These are phyloP conservation scores for Alfaro cultratus DNA, from an alignment of 2,797 vertebrate genomes.

Conservation along the genomic window DNA sequence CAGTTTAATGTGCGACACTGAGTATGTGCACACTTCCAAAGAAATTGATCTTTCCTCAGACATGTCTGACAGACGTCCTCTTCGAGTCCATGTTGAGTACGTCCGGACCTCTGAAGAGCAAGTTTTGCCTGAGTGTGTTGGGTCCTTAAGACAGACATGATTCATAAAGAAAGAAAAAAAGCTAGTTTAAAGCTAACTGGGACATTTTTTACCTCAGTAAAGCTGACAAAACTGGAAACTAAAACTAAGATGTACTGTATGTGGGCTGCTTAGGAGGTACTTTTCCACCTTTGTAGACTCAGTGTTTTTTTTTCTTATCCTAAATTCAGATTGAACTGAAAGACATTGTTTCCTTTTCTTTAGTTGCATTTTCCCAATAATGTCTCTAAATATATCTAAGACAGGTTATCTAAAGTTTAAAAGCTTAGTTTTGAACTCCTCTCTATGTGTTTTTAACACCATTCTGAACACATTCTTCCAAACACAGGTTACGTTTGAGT, in stretches of 20 bases:
- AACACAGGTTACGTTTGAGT: constrained; percentile 89
- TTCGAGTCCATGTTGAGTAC: too few relatives aligned
- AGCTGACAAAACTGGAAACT: neutral
- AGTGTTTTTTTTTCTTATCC: neutral
- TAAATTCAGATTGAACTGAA: neutral
- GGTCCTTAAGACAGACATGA: neutral
- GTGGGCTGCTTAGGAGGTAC: neutral
- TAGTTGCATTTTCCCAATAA: neutral
- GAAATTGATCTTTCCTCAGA: too few relatives aligned
- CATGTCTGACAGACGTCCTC: too few relatives aligned
- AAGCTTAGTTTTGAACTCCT: neutral
- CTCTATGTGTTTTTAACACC: neutral
- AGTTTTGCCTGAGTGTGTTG: too few relatives aligned
- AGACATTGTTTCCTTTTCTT: neutral
- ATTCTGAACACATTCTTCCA: neutral
- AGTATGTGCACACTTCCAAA: too few relatives aligned
- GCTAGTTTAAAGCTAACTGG: neutral
- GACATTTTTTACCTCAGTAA: neutral
- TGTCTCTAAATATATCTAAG: neutral
- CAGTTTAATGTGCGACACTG: too few relatives aligned
- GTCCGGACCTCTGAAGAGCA: too few relatives aligned
- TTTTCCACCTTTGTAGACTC: neutral
- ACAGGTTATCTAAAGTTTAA: neutral
- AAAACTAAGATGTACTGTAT: neutral
- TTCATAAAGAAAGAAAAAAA: neutral